Evolutionary conservation across 2,113 vertebrate genomes (phyloP), one percentile per base, ranked within the genome.

Genomic region (Eurystomus gularis): DNA sequence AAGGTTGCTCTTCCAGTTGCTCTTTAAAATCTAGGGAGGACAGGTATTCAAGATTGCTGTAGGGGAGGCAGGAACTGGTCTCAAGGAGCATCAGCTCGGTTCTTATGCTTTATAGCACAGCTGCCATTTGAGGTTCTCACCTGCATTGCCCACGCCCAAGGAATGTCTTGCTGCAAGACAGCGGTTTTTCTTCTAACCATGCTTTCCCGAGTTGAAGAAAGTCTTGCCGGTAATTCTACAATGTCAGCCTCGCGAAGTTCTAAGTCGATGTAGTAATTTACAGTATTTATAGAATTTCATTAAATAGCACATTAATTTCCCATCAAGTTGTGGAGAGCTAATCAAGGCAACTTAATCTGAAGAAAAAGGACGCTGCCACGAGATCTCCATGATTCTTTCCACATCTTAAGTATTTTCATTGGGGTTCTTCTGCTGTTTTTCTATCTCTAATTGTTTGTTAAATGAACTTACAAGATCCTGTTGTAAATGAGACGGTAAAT

Each of bases 101-200:
- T 75, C 13, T 37, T 20, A 4, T 0, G 2, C 8, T 1, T 73
- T 33, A 24, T 4, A 19, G 25, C 33, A 9, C 18, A 18, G 64
- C n/a, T 66, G 51, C 44, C 4, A n/a, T 2, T 61, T 1, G 0
- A n/a, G 17, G 64, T 71, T 72, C 14, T 35, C 51, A 14, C n/a
- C 23, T 11, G 15, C 37, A 15, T 7, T 31, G n/a, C 35, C 37
- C 11, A 10, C 29, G 11, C 6, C 0, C 3, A 19, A 55, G 2
- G 37, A 18, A 48, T 57, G 35, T 20, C 8, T 44, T 51, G 61
- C 25, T 55, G 28, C 10, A 16, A 72, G 1, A 23, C 39, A 64
- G 19, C n/a, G n/a, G 11, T 16, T 71, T 51, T 92, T 62, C 29
- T 82, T 31, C 46, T 60, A 7, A 40, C 10, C 28, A 31, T 35